Percentiles rank a stretch among this genome's conserved stretches.
Conservation (phyloP, 92 coral and sea anemone genomes). For the Hydrozoanthus gracilis region DNA sequence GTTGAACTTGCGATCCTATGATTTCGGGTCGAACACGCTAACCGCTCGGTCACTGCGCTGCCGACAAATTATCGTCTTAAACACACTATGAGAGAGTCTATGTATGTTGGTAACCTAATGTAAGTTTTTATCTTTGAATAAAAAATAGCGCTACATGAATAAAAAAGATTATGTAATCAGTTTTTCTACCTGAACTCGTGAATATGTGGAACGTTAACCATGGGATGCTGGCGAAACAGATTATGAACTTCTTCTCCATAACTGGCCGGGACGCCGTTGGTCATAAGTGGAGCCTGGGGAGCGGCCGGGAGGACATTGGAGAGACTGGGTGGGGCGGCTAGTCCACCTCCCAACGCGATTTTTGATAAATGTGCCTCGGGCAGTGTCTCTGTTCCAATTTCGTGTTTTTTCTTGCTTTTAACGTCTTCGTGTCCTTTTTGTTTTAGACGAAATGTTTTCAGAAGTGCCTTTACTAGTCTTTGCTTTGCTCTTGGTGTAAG, state of each 20-base stretch:
- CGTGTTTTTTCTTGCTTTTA: slow-evolving; percentile 21
- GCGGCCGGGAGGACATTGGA: slow-evolving; percentile 60
- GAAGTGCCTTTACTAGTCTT: background rate
- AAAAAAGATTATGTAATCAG: too few species aligned
- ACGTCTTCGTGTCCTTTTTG: background rate
- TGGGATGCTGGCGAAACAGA: slow-evolving; percentile 56
- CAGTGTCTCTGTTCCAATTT: slow-evolving; percentile 17
- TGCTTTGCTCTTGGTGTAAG: background rate
- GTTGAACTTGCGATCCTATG: too few species aligned
- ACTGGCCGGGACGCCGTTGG: slow-evolving; percentile 68
- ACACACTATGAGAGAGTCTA: too few species aligned
- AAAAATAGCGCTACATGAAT: background rate
- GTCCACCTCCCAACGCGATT: slow-evolving; percentile 3
- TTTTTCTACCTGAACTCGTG: background rate
- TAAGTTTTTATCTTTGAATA: too few species aligned
- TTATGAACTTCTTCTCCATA: slow-evolving; percentile 57
- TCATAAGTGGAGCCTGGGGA: slow-evolving; percentile 54
- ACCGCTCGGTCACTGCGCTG: too few species aligned
- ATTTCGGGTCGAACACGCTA: too few species aligned
- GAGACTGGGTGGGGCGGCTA: slow-evolving; percentile 69
- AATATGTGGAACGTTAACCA: slow-evolving; percentile 44
- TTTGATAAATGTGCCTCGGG: slow-evolving; percentile 11
- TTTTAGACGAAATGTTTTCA: slow-evolving; percentile 11
- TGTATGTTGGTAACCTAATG: too few species aligned
- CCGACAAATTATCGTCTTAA: too few species aligned